Base-by-base conservation (phyloP, 2,888 invertebrate species). In the Leptinotarsa tumamoca region DNA sequence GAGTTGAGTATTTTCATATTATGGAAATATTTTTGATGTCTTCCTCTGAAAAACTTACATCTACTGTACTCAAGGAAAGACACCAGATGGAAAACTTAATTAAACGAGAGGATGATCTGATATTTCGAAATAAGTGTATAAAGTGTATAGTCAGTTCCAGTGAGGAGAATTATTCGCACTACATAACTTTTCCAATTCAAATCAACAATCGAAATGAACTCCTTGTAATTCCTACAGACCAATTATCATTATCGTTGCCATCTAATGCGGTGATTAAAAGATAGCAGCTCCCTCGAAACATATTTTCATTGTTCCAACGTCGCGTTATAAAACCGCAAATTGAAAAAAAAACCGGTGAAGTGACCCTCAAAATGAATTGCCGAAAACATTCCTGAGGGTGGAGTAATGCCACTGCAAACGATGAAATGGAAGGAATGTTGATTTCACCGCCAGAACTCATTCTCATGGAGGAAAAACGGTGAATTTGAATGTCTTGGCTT, bases 331-430 rank as follows among this genome's bases (percentile, higher is more conserved):
- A 63, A 33, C 27, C 18, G 43, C 15, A 63, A 63, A 33, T 63
- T 27, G 18, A 63, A 43, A 58, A 63, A 63, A 63, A 63, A 43
- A 43, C 23, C 17, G 23, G 61, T 33, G 27, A 43, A 63, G n/a
- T 63, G 63, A 63, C n/a, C 33, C 63, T 63, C 63, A 33, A 33
- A 63, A 63, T 63, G 63, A 63, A 63, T 63, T 63, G 63, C 63
- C 63, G 43, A 63, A 63, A 63, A 63, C 63, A 33, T 63, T 63
- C 63, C 63, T 27, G 63, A 43, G 43, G 43, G 63, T 58, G 43
- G 33, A 63, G 63, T 63, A 33, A 43, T 63, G 63, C 63, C 63
- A 63, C n/a, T 43, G 63, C 63, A 43, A 63, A 63, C 33, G 63
- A 63, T 63, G 27, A n/a, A 58, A 58, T 23, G 63, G n/a, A 63